A percentile compares a stretch with the other conserved stretches of the same genome.
These are phyloP conservation scores for Hippoglossus stenolepis DNA, from an alignment of 2,113 vertebrate species.

Conservation along the genomic window DNA sequence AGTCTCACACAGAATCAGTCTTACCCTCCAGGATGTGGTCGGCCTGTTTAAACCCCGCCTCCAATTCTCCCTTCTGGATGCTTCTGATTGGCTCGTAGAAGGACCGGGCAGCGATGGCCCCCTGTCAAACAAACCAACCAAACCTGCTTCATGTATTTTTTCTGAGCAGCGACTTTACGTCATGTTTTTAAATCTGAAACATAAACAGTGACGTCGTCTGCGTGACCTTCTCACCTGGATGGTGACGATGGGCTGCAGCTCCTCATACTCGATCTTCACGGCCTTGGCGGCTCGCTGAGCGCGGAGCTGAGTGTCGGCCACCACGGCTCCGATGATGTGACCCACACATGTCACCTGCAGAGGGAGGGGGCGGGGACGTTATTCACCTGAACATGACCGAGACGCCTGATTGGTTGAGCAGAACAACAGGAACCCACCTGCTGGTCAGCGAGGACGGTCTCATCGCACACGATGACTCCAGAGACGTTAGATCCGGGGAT, in stretches of 20 bases:
- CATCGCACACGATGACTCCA: constrained; percentile 84
- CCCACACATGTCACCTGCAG: constrained; percentile 95
- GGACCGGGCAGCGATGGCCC: constrained; percentile 91
- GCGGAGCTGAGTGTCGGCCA: constrained; percentile 91
- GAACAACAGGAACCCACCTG: constrained; percentile 67
- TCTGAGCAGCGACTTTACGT: not conserved
- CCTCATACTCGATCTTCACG: constrained; percentile 90
- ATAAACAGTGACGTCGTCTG: not conserved
- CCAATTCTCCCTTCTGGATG: constrained; percentile 89
- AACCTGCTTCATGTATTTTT: not conserved
- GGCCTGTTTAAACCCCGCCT: constrained; percentile 90
- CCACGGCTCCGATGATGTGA: constrained; percentile 91
- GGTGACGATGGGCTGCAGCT: constrained; percentile 88
- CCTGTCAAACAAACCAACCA: constrained; percentile 77
- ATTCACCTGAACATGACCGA: not conserved
- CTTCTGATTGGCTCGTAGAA: constrained; percentile 86
- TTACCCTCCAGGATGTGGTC: constrained; percentile 92
- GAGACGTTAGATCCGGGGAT: constrained; percentile 89
- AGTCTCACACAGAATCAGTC: not conserved
- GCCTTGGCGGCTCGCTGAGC: constrained; percentile 90
- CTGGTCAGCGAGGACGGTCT: constrained; percentile 87
- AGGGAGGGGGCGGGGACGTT: not conserved
- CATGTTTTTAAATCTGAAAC: not conserved
- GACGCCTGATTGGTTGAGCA: not conserved
- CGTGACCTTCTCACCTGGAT: constrained; percentile 86